Evolutionary conservation across 2,888 invertebrate species (phyloP).

Genomic region (Nymphalis urticae): DNA sequence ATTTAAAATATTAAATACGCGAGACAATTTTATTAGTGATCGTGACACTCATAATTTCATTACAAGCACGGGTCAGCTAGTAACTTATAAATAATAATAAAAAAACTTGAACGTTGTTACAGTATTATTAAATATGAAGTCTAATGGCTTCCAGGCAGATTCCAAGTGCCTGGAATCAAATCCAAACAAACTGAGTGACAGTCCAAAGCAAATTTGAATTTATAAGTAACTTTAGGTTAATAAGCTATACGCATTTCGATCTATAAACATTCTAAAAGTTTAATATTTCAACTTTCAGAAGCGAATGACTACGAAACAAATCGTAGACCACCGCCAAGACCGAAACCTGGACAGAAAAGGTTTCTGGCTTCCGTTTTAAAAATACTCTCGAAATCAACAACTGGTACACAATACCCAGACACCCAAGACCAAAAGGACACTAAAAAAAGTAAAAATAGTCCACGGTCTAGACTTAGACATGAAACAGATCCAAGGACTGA

Average conservation of each 20-base stretch:
- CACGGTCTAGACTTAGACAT: conserved; percentile 7
- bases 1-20: too few relatives aligned
- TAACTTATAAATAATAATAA: too few relatives aligned
- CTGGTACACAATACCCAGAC: conserved; percentile 56
- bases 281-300: conserved; percentile 37
- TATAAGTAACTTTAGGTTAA: neutral
- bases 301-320: conserved; percentile 28
- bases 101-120: too few relatives aligned
- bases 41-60: too few relatives aligned
- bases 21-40: too few relatives aligned
- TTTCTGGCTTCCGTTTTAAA: conserved; percentile 55
- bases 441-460: conserved; percentile 26
- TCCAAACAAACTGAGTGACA: too few relatives aligned
- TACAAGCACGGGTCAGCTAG: too few relatives aligned
- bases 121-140: too few relatives aligned
- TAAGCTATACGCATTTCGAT: neutral
- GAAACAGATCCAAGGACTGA: conserved; percentile 35
- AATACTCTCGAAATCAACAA: conserved; percentile 57
- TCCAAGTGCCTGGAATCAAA: too few relatives aligned
- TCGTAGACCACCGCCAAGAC: conserved; percentile 45
- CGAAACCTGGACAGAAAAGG: conserved; percentile 47
- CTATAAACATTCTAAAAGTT: neutral
- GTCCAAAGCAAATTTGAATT: too few relatives aligned
- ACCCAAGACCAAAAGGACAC: conserved; percentile 20
- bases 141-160: too few relatives aligned